A percentile compares a stretch with the other conserved stretches of the same genome.
Evolutionary conservation across 2,797 vertebrate species (phyloP).

Genomic region (Melanotaenia boesemani): DNA sequence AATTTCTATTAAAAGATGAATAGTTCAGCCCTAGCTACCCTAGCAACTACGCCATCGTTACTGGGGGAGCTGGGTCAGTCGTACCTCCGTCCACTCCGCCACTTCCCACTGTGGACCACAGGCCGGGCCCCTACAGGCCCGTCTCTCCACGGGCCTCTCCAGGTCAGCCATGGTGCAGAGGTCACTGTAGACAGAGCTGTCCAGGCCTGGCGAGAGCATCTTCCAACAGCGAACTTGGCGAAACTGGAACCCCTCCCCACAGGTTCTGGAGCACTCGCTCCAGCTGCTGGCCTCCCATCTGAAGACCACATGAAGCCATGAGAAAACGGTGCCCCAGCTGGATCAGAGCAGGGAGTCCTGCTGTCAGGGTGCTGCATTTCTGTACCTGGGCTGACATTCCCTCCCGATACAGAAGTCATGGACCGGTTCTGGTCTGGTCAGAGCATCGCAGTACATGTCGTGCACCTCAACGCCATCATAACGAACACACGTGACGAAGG

Average conservation of each 20-base stretch:
- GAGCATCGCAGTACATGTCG: constrained; percentile 92
- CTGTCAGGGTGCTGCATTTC: too few relatives aligned
- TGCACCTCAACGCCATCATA: constrained; percentile 96
- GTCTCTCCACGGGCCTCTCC: constrained; percentile 90
- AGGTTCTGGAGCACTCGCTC: constrained; percentile 97
- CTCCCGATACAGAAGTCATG: constrained; percentile 97
- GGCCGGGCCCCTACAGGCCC: constrained; percentile 92
- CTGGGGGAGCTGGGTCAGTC: too few relatives aligned
- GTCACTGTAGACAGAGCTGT: constrained; percentile 98
- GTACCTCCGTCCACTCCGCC: constrained; percentile 96
- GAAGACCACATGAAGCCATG: background rate
- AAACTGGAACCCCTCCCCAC: constrained; percentile 95
- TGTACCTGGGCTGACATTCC: constrained; percentile 95
- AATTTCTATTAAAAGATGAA: too few relatives aligned
- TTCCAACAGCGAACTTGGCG: constrained; percentile 98
- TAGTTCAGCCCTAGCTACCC: too few relatives aligned
- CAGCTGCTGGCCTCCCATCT: constrained; percentile 99
- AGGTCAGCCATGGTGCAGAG: constrained; percentile 92
- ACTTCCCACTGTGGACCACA: constrained; percentile 99
- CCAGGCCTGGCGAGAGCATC: constrained; percentile 96
- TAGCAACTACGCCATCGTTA: too few relatives aligned
- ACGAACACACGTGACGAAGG: constrained; percentile 94
- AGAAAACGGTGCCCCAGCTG: background rate
- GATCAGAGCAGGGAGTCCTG: background rate
- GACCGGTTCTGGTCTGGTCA: constrained; percentile 95